Conservation (phyloP, 2,888 invertebrate genomes). For the Athetis lepigone region DNA sequence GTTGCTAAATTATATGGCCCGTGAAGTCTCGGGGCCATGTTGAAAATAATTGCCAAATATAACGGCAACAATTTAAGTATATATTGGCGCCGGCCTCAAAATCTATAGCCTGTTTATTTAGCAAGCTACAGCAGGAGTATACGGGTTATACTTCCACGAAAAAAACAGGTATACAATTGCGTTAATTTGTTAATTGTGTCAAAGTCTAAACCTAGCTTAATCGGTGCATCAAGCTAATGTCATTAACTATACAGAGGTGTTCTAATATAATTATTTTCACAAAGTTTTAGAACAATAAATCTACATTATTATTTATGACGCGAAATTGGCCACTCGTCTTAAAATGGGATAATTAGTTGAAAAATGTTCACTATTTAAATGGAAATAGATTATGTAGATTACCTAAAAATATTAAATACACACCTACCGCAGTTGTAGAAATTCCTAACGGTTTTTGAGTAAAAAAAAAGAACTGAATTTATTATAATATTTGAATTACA, state of each 20-base stretch:
- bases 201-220: slow-evolving; percentile 42
- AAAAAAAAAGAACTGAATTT: too few species aligned
- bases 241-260: slow-evolving; percentile 24
- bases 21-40: too few species aligned
- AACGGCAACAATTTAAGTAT: too few species aligned
- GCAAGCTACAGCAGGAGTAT: too few species aligned
- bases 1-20: too few species aligned
- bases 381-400: slow-evolving; percentile 1
- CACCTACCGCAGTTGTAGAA: background rate
- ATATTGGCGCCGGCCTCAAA: too few species aligned
- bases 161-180: too few species aligned
- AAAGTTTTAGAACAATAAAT: slow-evolving; percentile 34
- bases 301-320: slow-evolving; percentile 34
- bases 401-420: background rate
- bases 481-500: too few species aligned
- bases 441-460: background rate
- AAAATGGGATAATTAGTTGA: slow-evolving; percentile 18
- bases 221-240: slow-evolving; percentile 48
- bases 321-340: slow-evolving; percentile 47
- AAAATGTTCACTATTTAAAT: background rate
- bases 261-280: slow-evolving; percentile 28
- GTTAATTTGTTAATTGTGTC: slow-evolving; percentile 18
- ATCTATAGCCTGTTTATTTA: too few species aligned
- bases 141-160: too few species aligned
- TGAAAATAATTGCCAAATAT: too few species aligned